These are phyloP conservation scores for Oxyura jamaicensis DNA, from an alignment of 2,113 vertebrate species.

Conservation along the genomic window DNA sequence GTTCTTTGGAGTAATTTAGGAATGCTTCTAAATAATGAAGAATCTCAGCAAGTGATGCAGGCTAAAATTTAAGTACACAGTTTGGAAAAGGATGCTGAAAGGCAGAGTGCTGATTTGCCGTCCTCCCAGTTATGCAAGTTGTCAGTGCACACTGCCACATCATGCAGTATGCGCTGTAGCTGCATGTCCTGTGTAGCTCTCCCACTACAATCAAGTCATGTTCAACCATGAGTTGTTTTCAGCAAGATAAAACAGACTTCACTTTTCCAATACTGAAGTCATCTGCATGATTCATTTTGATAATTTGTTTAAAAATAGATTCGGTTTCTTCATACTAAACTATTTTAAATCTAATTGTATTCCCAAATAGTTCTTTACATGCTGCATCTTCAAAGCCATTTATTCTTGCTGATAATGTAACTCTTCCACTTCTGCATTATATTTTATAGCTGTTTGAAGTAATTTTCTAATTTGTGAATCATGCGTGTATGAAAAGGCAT, in stretches of 20 bases:
- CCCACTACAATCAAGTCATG: fast-evolving
- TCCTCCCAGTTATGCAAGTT: fast-evolving
- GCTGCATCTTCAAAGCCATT: slow-evolving; percentile 14
- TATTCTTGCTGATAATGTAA: background rate
- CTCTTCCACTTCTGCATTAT: background rate
- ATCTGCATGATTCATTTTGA: slow-evolving; percentile 48
- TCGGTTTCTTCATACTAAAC: background rate
- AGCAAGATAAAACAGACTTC: background rate
- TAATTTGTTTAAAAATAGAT: slow-evolving; percentile 47
- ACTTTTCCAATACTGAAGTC: background rate
- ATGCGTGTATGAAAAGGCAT: background rate
- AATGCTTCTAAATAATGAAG: background rate
- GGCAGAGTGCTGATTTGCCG: too few species aligned
- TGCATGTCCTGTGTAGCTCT: background rate
- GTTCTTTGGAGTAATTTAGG: background rate
- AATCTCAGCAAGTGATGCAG: background rate
- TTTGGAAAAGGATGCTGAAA: background rate
- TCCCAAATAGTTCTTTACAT: background rate
- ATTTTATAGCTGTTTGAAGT: slow-evolving; percentile 30
- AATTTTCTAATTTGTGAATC: slow-evolving; percentile 52
- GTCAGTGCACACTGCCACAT: fast-evolving
- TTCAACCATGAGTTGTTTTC: background rate
- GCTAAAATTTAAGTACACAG: fast-evolving
- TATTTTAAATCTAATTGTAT: slow-evolving; percentile 30
- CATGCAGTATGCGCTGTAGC: background rate